Conservation (phyloP, 2,888 invertebrate species). For the Hemithea aestivaria region DNA sequence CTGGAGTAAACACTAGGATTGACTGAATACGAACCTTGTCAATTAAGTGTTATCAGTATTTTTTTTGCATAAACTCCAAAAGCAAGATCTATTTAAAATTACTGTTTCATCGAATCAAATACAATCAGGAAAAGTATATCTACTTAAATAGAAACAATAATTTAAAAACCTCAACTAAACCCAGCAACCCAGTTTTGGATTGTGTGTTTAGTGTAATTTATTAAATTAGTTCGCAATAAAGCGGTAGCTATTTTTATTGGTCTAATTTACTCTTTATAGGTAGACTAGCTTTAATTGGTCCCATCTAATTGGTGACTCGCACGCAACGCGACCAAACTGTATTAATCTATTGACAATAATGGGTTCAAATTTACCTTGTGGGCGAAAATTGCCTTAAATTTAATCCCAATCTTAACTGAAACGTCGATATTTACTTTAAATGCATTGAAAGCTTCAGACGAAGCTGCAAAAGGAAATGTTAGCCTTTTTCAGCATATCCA, state of each 20-base stretch:
- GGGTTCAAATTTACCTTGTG: constrained; percentile 49
- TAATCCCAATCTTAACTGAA: constrained; percentile 48
- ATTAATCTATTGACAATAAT: constrained; percentile 55
- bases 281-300: constrained; percentile 51
- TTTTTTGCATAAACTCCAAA: no score
- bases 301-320: constrained; percentile 49
- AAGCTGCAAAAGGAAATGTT: constrained; percentile 12
- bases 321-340: constrained; percentile 64
- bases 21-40: no score
- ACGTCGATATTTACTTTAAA: constrained; percentile 29
- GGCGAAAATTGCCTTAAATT: constrained; percentile 58
- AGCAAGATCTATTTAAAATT: no score
- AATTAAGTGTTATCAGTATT: no score
- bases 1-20: no score
- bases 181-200: no score
- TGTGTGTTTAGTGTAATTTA: neutral
- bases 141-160: no score
- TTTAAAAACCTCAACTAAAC: no score
- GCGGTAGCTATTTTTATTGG: constrained; percentile 25
- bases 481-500: constrained; percentile 9
- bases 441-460: constrained; percentile 4
- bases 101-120: no score
- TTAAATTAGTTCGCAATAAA: constrained; percentile 15
- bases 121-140: no score
- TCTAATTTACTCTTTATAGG: constrained; percentile 41